A percentile compares a stretch with the other conserved stretches of the same genome.
Conservation (phyloP, 2,113 vertebrate genomes). For the Platichthys flesus region DNA sequence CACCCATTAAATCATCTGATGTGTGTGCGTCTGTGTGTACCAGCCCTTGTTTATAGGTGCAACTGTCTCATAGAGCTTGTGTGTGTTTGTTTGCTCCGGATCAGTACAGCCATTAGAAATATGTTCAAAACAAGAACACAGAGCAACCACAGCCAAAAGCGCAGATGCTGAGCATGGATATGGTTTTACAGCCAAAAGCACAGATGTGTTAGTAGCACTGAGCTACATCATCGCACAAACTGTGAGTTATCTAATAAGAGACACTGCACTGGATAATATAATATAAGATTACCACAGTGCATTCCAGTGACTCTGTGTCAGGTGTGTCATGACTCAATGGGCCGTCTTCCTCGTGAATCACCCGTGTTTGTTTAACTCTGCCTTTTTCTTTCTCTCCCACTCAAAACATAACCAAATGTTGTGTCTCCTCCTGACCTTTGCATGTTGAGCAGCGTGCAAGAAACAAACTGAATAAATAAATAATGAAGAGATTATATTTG, state of each 20-base stretch:
- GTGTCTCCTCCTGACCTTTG: constrained; percentile 63
- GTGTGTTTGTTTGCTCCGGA: constrained; percentile 38
- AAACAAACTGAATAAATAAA: constrained; percentile 69
- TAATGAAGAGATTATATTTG: constrained; percentile 65
- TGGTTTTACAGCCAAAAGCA: constrained; percentile 46
- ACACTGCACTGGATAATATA: background rate
- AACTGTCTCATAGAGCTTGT: constrained; percentile 15
- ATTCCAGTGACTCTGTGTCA: background rate
- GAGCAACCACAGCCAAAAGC: constrained; percentile 25
- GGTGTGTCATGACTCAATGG: constrained; percentile 20
- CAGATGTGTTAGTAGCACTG: constrained; percentile 44
- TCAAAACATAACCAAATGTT: constrained; percentile 36
- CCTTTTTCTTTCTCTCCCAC: constrained; percentile 24
- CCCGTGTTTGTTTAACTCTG: background rate
- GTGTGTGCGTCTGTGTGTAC: background rate
- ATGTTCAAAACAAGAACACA: constrained; percentile 33
- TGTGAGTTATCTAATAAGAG: constrained; percentile 22
- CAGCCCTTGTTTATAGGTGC: constrained; percentile 1
- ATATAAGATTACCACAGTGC: constrained; percentile 1
- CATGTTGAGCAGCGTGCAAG: constrained; percentile 43
- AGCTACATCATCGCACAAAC: constrained; percentile 8
- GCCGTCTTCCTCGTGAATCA: constrained; percentile 30
- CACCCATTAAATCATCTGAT: constrained; percentile 43
- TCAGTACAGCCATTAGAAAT: constrained; percentile 45
- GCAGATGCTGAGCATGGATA: constrained; percentile 43